Base-by-base conservation (phyloP, 2,113 vertebrate species). In the Isichthys henryi region DNA sequence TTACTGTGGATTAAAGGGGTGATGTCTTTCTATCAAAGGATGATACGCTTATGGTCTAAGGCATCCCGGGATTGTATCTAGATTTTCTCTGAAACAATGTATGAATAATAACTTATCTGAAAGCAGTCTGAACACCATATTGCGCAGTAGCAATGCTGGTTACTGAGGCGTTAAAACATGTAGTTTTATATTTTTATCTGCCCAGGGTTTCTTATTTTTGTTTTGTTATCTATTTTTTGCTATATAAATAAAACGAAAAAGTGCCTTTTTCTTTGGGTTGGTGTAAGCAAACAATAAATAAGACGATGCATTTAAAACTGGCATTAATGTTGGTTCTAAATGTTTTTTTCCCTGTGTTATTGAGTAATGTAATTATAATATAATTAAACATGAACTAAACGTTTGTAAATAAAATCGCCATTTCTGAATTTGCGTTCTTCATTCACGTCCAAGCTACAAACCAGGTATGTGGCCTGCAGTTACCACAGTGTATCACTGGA, bases 401-500 rank as follows among this genome's bases (percentile, higher is more conserved):
- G 90, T 93, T 89, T 92, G 91, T 91, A 93, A 95, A 96, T 96
- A 95, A 95, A 95, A 92, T 91, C n/a, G 92, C 88, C 89, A 56
- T 92, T 92, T 83, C 88, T 66, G 23, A 88, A 84, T 85, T 88
- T 90, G 62, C 31, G 0, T 50, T 2, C 0, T 87, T 35, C 3
- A 82, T 85, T 74, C 17, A 1, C 7, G 0, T 21, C n/a, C 27
- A 87, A 21, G 13, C 5, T 52, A 31, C 27, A 9, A 56, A 5
- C 17, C 11, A 3, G 50, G 27, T 3, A 9, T 39, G 27, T 3
- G 17, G 50, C 27, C 49, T 15, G 52, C 5, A 19, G 31, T 21
- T 43, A 80, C n/a, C n/a, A 66, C 9, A 66, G 5, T 1, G 31
- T 15, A 39, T 39, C 15, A 77, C 5, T 80, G 13, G 5, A 19